Evolutionary conservation across 2,888 invertebrate species (phyloP), one percentile per base, ranked within the genome.

Genomic region (Teleiodes luculella): DNA sequence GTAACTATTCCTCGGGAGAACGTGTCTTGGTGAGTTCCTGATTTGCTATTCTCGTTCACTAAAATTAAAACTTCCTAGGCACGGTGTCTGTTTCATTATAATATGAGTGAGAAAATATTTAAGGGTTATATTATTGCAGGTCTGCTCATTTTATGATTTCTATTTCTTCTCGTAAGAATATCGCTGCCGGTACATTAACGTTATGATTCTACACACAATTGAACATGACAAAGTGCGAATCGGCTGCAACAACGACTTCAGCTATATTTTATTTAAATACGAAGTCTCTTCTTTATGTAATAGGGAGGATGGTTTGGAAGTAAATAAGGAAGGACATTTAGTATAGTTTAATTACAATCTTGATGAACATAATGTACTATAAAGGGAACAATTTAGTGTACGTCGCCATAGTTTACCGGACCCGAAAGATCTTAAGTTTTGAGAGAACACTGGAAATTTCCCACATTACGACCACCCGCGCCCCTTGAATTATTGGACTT

Each of bases 391-490:
- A 70, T 76, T 75, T 68, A 67, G 70, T 62, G 65, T 70, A 67
- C 67, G 67, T 70, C 70, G 69, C 73, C 59, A 61, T 74, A 74
- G 71, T 74, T 74, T 68, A 72, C 71, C 72, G 74, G 80, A 78
- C 76, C 72, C 76, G 67, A 68, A 74, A 76, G 72, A 76, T 70
- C 67, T 63, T 62, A 82, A 83, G 72, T 83, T 82, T 78, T 72
- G 69, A 69, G 70, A 69, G 66, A 72, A 64, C 72, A 70, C 72
- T 77, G 73, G 74, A 81, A 83, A 82, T 83, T 83, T 83, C 72
- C 67, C 78, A 81, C 85, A 85, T 83, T 84, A 84, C 78, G 69
- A 74, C 78, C 85, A 86, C 81, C 80, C 83, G 83, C 69, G 81
- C 75, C 75, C 69, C 76, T 76, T 82, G 77, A 85, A 80, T 84